Evolutionary conservation across 2,797 vertebrate species (phyloP).

Genomic region (Lepus townsendii): DNA sequence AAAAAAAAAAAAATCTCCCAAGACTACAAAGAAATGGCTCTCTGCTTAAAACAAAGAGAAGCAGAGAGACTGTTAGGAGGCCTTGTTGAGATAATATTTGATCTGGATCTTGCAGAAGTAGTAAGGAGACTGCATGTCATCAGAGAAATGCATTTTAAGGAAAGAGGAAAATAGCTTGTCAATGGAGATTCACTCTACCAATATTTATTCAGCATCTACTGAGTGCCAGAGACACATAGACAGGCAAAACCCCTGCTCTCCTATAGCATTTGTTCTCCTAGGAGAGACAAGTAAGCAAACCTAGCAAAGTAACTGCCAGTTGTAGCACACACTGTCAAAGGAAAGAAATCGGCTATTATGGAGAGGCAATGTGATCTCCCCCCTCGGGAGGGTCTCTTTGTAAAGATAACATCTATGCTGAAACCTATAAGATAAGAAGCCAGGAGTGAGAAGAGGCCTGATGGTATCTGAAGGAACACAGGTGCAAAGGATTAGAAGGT

Average conservation of each 20-base stretch:
- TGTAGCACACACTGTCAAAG: slow-evolving; percentile 19
- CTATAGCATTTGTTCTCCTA: not conserved
- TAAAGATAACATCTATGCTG: not conserved
- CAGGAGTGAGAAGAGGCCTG: not conserved
- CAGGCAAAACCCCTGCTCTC: not conserved
- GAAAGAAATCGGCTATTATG: not conserved
- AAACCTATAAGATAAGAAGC: slow-evolving; percentile 21
- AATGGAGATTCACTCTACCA: slow-evolving; percentile 21
- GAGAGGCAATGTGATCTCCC: not conserved
- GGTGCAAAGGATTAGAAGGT: not conserved
- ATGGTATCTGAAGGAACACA: not conserved
- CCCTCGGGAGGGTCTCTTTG: slow-evolving; percentile 15
- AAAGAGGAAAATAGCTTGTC: slow-evolving; percentile 33
- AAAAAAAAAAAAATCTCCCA: not conserved
- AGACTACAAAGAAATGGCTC: slow-evolving; percentile 9
- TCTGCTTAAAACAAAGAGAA: not conserved
- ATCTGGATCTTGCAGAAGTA: not conserved
- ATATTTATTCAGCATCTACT: slow-evolving; percentile 6
- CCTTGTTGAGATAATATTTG: not conserved
- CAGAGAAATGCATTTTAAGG: not conserved
- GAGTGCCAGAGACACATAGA: not conserved
- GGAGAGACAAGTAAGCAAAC: slow-evolving; percentile 18
- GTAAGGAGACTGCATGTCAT: not conserved
- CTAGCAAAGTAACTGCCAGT: not conserved
- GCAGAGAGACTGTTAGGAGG: not conserved